phyloP scores from a whole-genome alignment of 1,140 invertebrate genomes.

The Leptinotarsa defecta region DNA sequence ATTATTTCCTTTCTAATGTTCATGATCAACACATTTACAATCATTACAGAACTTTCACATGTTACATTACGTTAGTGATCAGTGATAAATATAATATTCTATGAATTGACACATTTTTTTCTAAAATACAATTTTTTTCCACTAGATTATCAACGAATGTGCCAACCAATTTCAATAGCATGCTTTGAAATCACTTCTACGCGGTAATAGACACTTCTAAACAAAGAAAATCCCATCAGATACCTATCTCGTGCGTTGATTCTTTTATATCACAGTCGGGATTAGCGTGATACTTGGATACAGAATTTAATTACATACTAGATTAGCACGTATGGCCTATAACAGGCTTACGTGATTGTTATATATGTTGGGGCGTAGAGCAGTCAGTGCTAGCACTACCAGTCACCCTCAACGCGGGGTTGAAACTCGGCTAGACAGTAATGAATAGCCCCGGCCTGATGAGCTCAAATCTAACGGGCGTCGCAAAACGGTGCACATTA shows the following conservation, averaged over 20 bases:
- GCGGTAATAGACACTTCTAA: too few species aligned
- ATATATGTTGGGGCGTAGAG: constrained; percentile 32
- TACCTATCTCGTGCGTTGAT: not conserved
- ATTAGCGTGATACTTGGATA: constrained; percentile 33
- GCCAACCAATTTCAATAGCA: too few species aligned
- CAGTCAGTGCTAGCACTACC: constrained; percentile 26
- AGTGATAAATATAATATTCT: too few species aligned
- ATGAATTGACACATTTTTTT: too few species aligned
- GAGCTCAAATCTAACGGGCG: constrained; percentile 48
- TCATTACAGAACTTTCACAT: too few species aligned
- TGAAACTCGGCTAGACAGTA: constrained; percentile 45
- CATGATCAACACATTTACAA: too few species aligned
- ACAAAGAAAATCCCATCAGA: too few species aligned
- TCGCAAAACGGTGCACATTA: constrained; percentile 48
- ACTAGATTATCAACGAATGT: too few species aligned
- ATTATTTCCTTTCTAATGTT: too few species aligned
- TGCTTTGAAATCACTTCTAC: too few species aligned
- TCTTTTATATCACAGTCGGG: constrained; percentile 24
- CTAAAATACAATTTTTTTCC: too few species aligned
- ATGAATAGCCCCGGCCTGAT: constrained; percentile 49
- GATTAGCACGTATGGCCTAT: constrained; percentile 45
- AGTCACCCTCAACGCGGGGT: constrained; percentile 34
- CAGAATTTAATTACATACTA: constrained; percentile 45
- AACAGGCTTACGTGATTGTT: constrained; percentile 44
- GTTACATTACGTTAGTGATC: too few species aligned